Evolutionary conservation across 2,797 vertebrate species (phyloP), one percentile per base, ranked within the genome.

Genomic region (Vireo griseus): DNA sequence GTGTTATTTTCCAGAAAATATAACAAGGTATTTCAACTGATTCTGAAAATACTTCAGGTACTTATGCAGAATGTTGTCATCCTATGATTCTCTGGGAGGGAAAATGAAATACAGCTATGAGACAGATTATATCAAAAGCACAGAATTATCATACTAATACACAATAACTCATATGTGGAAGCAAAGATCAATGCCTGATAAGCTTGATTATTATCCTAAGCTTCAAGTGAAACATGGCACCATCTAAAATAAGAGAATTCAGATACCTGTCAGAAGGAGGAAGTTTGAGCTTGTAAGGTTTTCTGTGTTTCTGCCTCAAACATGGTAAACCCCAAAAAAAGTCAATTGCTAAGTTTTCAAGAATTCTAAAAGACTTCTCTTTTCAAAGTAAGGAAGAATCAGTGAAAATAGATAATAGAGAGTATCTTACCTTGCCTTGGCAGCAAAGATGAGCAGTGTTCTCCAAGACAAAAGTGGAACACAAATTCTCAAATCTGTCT

Each of bases 1-100:
- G 35, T 35, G 35, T 35, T 81, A n/a, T 65, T 72, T 89, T 87
- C 13, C 55, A 76, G 58, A 79, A 87, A 69, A 48, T 44, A 69
- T 11, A 55, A 10, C 22, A 73, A 73, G 3, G 3, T 69, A 62
- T 69, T 89, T 88, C 11, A 7, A 1, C 14, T 90, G 11, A 82
- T 73, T 18, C 8, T 83, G 44, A 77, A 83, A 91, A 84, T 78
- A 68, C 39, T 89, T 67, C 21, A 63, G 4, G 3, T 63, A 19
- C 15, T 26, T 28, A 8, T 29, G 22, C 72, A 4, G n/a, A 74
- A 44, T 33, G 14, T 7, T 45, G 44, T 54, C 26, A 39, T 47
- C 11, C 26, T 65, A 5, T 45, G 11, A 69, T 62, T 54, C n/a
- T 44, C 17, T 66, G 9, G 3, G 20, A 83, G 51, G 11, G 11